Conservation (phyloP, 2,797 vertebrate genomes). For the Karalla daura region DNA sequence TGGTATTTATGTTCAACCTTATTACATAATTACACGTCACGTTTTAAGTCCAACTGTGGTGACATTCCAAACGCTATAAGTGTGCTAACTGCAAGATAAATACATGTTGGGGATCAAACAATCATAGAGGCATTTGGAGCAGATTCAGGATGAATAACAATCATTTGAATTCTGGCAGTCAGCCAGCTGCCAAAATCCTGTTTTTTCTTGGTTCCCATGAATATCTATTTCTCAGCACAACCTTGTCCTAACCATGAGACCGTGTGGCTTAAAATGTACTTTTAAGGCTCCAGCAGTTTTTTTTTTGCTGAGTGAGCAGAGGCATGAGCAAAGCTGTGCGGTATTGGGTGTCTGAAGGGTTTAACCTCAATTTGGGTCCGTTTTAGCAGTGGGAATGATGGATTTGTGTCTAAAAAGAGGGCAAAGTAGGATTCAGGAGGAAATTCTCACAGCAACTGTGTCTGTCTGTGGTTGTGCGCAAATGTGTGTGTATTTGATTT, state of each 20-base stretch:
- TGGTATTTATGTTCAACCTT: background rate
- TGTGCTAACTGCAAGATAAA: background rate
- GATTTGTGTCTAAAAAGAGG: conserved; percentile 65
- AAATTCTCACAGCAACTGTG: conserved; percentile 60
- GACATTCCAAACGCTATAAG: background rate
- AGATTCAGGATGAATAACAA: background rate
- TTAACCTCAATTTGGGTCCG: conserved; percentile 62
- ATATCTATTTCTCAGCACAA: conserved; percentile 37
- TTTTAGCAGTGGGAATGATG: conserved; percentile 49
- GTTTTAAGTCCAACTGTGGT: background rate
- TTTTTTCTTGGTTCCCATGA: conserved; percentile 44
- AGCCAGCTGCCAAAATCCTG: background rate
- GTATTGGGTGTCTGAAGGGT: conserved; percentile 48
- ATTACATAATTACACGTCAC: background rate
- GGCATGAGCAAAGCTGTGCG: conserved; percentile 39
- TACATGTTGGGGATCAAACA: background rate
- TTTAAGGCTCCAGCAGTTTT: conserved; percentile 40
- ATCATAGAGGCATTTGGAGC: background rate
- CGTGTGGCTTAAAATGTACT: conserved; percentile 28
- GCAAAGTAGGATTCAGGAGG: conserved; percentile 54
- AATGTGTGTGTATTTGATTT: conserved; percentile 24
- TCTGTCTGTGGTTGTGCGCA: conserved; percentile 2
- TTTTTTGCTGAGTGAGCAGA: conserved; percentile 43
- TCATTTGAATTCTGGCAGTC: conserved; percentile 2
- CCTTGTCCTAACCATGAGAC: conserved; percentile 15